A percentile compares a stretch with the other conserved stretches of the same genome.
Evolutionary conservation across 2,797 vertebrate species (phyloP).

Genomic region (Coccyzus lansbergi): DNA sequence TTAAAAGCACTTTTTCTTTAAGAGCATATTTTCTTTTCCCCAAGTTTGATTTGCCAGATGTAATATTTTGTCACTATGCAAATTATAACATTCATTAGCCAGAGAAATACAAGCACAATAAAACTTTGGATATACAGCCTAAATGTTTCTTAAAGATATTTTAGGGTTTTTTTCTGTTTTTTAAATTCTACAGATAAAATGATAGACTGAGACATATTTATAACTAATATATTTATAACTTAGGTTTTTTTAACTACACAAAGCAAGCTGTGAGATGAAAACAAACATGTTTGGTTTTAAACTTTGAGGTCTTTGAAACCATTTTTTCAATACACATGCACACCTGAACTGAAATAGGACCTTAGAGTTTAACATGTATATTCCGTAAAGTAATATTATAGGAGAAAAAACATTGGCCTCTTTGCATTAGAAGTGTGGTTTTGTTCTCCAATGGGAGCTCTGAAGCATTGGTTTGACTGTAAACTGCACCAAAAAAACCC

Average conservation of each 20-base stretch:
- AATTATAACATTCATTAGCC: neutral
- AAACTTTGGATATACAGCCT: fast-evolving
- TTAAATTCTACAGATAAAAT: neutral
- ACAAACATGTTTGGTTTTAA: neutral
- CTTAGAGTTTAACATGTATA: neutral
- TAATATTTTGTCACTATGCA: neutral
- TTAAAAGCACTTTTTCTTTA: neutral
- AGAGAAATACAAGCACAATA: neutral
- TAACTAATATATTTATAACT: neutral
- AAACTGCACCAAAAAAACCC: neutral
- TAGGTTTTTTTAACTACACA: neutral
- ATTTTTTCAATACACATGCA: neutral
- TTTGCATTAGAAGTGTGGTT: neutral
- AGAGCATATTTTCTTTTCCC: neutral
- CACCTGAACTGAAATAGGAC: neutral
- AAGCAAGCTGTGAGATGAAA: neutral
- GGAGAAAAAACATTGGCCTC: neutral
- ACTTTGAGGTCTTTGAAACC: neutral
- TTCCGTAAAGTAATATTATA: neutral
- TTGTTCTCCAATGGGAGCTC: neutral
- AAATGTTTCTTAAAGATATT: neutral
- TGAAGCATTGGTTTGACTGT: neutral
- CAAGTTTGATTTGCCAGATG: neutral
- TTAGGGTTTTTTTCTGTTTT: neutral
- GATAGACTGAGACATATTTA: neutral